Base-by-base conservation (phyloP, 2,888 invertebrate species). In the Leptarthrus brevirostris region DNA sequence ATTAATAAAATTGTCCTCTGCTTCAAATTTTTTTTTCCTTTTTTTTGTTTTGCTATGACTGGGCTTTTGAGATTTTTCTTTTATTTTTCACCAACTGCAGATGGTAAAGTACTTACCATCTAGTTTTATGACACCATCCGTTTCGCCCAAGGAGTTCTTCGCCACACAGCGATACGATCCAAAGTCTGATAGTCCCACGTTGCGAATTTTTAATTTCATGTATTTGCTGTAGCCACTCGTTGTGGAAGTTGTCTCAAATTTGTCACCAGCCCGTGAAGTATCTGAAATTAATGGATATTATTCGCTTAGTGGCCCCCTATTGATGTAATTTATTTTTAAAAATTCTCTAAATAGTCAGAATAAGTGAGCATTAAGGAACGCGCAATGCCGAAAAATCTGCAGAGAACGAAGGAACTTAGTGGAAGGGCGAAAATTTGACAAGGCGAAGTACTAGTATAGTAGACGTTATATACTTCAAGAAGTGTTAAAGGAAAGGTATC, bases 161-260 rank as follows among this genome's bases (percentile, higher is more conserved):
- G 95, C 95, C 77, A 95, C 93, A 83, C 95, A 95, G 84, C 93
- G 92, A 87, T 95, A 95, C 71, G 93, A 93, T 74, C 94, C 94
- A 83, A 94, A 95, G 86, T 95, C 95, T 80, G 88, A 89, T 75
- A 88, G 87, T 66, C 91, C 90, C 77, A 95, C 92, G 83, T 91
- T 91, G 74, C 93, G 89, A 83, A 96, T 94, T 86, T 94, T 95
- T 82, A 96, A 88, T 88, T 92, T 92, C 95, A 96, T 95, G 87
- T 92, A 93, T 83, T 94, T 92, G 84, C 91, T 95, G 88, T 96
- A 95, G 80, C 93, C 93, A 83, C 89, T 93, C 86, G 95, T 94
- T 82, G 90, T 90, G 78, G 93, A 90, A 74, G 92, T 89, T 58
- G 94, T 93, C 84, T 94, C 92, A 86, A 94, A 95, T 87, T 95